phyloP scores from a whole-genome alignment of 2,797 vertebrate genomes.

The Hydrocynus forskahlii region DNA sequence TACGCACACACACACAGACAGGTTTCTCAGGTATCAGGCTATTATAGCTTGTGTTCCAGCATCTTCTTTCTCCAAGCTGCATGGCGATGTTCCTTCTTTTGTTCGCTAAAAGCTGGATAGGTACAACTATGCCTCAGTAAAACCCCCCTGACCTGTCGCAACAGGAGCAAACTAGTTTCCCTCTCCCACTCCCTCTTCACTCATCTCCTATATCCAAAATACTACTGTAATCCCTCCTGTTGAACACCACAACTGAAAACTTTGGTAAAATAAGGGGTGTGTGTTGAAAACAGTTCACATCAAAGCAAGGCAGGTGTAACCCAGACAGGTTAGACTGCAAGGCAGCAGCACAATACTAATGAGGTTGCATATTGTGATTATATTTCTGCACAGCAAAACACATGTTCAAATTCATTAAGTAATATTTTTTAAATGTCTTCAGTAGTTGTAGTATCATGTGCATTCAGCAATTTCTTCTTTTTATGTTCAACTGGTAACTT shows the following conservation, averaged over 20 bases:
- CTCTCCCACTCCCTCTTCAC: not conserved
- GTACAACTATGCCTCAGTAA: constrained; percentile 59
- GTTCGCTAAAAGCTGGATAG: constrained; percentile 28
- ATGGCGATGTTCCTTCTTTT: constrained; percentile 40
- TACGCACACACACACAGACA: not conserved
- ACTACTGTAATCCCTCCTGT: constrained; percentile 7
- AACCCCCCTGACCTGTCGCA: constrained; percentile 73
- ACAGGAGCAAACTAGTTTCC: constrained; percentile 60
- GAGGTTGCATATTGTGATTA: not conserved
- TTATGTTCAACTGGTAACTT: no score
- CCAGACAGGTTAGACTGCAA: constrained; percentile 1
- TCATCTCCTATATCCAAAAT: constrained; percentile 24
- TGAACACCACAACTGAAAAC: constrained; percentile 7
- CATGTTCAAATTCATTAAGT: no score
- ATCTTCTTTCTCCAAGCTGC: constrained; percentile 18
- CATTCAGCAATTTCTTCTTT: no score
- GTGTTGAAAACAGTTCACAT: constrained; percentile 6
- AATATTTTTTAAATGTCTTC: no score
- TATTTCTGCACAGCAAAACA: not conserved
- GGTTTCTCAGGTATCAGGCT: constrained; percentile 45
- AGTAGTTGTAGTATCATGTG: no score
- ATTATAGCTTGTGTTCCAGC: constrained; percentile 27
- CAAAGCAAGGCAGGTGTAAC: not conserved
- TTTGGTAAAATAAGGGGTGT: not conserved
- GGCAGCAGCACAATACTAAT: not conserved